Percentiles rank a stretch among this genome's conserved stretches.
Conservation (phyloP, 2,888 invertebrate genomes). For the Morpho achilles region DNA sequence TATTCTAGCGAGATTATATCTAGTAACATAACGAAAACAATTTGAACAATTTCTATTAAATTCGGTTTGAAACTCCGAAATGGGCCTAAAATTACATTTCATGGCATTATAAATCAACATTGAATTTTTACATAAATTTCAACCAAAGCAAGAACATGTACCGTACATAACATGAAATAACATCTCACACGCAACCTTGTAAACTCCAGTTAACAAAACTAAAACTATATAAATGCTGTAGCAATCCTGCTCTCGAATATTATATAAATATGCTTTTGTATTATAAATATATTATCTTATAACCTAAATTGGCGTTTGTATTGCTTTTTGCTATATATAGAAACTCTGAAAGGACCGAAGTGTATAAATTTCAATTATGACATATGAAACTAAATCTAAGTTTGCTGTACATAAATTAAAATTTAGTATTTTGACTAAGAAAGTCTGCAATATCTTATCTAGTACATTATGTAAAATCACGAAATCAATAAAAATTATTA, state of each 20-base stretch:
- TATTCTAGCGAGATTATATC: constrained; percentile 69
- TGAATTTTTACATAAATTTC: constrained; percentile 43
- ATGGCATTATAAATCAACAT: constrained; percentile 58
- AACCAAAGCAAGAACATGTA: constrained; percentile 20
- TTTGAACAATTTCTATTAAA: constrained; percentile 64
- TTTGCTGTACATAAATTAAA: too few relatives aligned
- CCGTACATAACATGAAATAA: constrained; percentile 38
- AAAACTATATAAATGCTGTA: constrained; percentile 37
- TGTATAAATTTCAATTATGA: neutral
- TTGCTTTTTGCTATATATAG: constrained; percentile 52
- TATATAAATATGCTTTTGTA: constrained; percentile 43
- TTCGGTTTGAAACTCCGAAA: constrained; percentile 72
- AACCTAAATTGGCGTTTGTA: constrained; percentile 69
- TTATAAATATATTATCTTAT: constrained; percentile 46
- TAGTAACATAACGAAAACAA: constrained; percentile 54
- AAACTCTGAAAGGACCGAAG: constrained; percentile 33
- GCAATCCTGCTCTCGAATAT: constrained; percentile 22
- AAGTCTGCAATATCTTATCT: too few relatives aligned
- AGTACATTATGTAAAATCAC: too few relatives aligned
- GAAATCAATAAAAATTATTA: too few relatives aligned
- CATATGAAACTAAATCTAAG: too few relatives aligned
- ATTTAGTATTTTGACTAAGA: too few relatives aligned
- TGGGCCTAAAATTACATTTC: constrained; percentile 67
- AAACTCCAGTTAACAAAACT: constrained; percentile 40
- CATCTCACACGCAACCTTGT: constrained; percentile 44